Conservation (phyloP, 2,113 vertebrate species). For the Pimephales promelas region DNA sequence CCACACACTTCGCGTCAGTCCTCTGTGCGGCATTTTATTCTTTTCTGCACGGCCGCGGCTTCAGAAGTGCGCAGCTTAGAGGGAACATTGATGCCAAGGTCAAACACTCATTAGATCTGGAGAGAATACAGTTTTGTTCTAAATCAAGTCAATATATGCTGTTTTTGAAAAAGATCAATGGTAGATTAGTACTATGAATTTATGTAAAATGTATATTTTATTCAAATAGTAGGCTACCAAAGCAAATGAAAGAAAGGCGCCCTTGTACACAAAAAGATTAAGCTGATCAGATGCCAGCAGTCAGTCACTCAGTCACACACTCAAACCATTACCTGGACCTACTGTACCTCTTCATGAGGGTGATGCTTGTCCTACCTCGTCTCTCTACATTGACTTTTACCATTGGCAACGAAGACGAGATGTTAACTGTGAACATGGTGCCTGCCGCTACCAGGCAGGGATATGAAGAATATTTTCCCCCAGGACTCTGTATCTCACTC, state of each 20-base stretch:
- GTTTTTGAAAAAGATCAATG: not conserved
- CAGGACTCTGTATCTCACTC: conserved; percentile 34
- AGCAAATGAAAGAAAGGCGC: not conserved
- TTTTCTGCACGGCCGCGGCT: too few relatives aligned
- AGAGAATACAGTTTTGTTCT: not conserved
- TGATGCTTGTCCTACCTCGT: conserved; percentile 62
- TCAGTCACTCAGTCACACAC: conserved; percentile 9
- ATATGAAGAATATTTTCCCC: not conserved
- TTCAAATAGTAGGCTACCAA: not conserved
- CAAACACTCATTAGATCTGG: not conserved
- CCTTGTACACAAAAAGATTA: not conserved
- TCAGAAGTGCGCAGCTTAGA: too few relatives aligned
- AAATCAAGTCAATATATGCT: not conserved
- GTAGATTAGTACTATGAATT: not conserved
- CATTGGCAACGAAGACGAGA: conserved; percentile 78
- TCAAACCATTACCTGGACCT: conserved; percentile 69
- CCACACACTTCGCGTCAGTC: too few relatives aligned
- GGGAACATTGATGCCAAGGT: not conserved
- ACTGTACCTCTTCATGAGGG: conserved; percentile 64
- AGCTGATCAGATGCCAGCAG: not conserved
- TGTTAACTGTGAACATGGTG: conserved; percentile 80
- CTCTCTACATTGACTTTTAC: conserved; percentile 63
- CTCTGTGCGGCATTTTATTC: too few relatives aligned
- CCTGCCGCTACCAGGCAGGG: conserved; percentile 20
- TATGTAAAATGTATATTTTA: not conserved